Evolutionary conservation across 1,140 invertebrate species (phyloP).

Genomic region (Cyrtorhinus lividipennis): DNA sequence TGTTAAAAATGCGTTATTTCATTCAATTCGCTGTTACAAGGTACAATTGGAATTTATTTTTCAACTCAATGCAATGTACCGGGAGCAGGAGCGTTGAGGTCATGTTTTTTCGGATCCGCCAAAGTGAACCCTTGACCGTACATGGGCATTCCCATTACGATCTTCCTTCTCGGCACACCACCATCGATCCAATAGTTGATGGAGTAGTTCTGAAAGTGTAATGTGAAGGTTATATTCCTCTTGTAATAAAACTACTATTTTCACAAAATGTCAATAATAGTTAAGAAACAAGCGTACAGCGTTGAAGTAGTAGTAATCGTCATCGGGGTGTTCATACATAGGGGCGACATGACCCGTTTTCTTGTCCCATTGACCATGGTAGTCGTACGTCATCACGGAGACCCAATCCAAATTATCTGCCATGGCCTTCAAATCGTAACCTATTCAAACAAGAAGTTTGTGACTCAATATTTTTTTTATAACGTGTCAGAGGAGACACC

Average conservation of each 20-base stretch:
- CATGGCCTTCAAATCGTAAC: constrained; percentile 60
- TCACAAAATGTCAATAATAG: not conserved
- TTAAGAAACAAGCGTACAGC: constrained; percentile 27
- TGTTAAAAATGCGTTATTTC: too few relatives aligned
- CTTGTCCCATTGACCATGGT: constrained; percentile 71
- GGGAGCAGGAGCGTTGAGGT: constrained; percentile 55
- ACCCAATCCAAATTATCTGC: constrained; percentile 70
- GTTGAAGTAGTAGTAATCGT: constrained; percentile 40
- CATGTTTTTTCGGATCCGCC: constrained; percentile 39
- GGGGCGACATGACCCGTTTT: constrained; percentile 72
- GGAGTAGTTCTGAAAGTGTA: constrained; percentile 52
- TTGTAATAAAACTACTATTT: not conserved
- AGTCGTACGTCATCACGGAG: constrained; percentile 75
- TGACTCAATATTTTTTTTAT: not conserved
- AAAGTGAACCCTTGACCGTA: constrained; percentile 76
- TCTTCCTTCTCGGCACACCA: constrained; percentile 59
- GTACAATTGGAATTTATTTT: too few relatives aligned
- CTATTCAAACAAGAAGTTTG: constrained; percentile 28
- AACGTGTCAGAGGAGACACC: too few relatives aligned
- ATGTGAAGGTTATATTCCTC: not conserved
- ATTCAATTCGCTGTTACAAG: too few relatives aligned
- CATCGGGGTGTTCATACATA: constrained; percentile 60
- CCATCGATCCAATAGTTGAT: constrained; percentile 77
- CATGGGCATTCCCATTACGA: constrained; percentile 79
- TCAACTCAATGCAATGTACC: too few relatives aligned